Conservation (phyloP, 2,113 vertebrate species). For the Takifugu bimaculatus region DNA sequence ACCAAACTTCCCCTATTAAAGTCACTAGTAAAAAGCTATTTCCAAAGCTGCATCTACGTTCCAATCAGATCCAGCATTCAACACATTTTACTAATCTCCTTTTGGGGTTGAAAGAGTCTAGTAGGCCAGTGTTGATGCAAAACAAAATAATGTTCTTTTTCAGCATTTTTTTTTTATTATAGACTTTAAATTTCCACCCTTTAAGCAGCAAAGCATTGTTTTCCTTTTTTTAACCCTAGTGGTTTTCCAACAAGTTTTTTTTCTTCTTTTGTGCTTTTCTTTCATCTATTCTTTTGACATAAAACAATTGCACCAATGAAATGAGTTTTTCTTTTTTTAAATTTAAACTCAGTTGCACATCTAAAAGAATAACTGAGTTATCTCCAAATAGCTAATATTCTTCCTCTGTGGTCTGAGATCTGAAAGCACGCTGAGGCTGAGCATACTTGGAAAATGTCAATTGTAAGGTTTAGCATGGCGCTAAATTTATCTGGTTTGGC, state of each 20-base stretch:
- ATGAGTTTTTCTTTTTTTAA: too few species aligned
- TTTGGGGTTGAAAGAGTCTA: neutral
- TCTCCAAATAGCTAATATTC: too few species aligned
- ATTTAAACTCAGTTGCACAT: too few species aligned
- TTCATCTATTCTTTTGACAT: too few species aligned
- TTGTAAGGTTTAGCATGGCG: too few species aligned
- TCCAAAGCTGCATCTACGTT: slow-evolving; percentile 6
- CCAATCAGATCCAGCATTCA: slow-evolving; percentile 8
- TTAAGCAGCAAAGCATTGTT: neutral
- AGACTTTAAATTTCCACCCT: neutral
- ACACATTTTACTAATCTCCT: slow-evolving; percentile 1
- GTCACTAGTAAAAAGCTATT: slow-evolving; percentile 1
- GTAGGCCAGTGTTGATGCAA: neutral
- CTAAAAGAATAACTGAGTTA: too few species aligned
- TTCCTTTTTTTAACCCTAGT: neutral
- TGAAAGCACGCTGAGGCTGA: too few species aligned
- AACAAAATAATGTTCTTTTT: neutral
- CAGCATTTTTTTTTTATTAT: neutral
- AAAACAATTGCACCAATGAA: too few species aligned
- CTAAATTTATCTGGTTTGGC: too few species aligned
- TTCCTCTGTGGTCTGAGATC: too few species aligned
- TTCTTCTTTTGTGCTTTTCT: too few species aligned
- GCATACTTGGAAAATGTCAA: too few species aligned
- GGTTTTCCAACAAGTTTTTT: neutral
- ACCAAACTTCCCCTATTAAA: slow-evolving; percentile 6